These are phyloP conservation scores for Crocuta crocuta DNA, from an alignment of 2,113 vertebrate species.

Conservation along the genomic window DNA sequence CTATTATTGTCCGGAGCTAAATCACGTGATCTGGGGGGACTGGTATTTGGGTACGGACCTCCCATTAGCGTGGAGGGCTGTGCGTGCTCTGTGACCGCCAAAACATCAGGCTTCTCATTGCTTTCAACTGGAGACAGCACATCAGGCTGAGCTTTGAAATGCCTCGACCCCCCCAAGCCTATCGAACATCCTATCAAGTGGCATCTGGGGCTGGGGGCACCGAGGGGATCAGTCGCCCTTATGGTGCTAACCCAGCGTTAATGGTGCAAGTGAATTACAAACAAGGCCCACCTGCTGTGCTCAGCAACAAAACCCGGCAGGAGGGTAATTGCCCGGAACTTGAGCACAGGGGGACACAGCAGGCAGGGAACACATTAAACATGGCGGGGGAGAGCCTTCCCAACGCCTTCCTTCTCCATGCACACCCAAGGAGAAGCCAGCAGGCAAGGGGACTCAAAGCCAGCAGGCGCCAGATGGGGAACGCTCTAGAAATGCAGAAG, in stretches of 20 bases:
- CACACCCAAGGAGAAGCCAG: conserved; percentile 64
- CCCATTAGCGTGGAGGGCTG: not conserved
- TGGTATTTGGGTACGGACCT: not conserved
- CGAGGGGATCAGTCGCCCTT: conserved; percentile 63
- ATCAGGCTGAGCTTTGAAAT: not conserved
- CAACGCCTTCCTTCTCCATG: not conserved
- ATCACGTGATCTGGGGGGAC: not conserved
- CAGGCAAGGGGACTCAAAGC: not conserved
- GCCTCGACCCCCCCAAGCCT: conserved; percentile 19
- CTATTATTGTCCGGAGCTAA: conserved; percentile 22
- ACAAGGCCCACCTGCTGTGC: conserved; percentile 78
- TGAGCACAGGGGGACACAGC: conserved; percentile 84
- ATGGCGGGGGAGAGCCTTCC: conserved; percentile 56
- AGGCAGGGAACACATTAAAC: conserved; percentile 67
- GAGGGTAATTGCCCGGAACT: conserved; percentile 84
- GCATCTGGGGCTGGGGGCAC: conserved; percentile 52
- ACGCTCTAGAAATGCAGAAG: not conserved
- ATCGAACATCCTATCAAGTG: not conserved
- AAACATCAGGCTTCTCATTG: not conserved
- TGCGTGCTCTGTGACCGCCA: not conserved
- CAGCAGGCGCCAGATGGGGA: not conserved
- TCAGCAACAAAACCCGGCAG: conserved; percentile 56
- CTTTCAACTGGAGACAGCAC: conserved; percentile 23
- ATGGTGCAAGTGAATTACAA: conserved; percentile 80
- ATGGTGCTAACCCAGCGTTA: conserved; percentile 64